phyloP scores from a whole-genome alignment of 2,797 vertebrate genomes.

The Rhinatrema bivittatum region DNA sequence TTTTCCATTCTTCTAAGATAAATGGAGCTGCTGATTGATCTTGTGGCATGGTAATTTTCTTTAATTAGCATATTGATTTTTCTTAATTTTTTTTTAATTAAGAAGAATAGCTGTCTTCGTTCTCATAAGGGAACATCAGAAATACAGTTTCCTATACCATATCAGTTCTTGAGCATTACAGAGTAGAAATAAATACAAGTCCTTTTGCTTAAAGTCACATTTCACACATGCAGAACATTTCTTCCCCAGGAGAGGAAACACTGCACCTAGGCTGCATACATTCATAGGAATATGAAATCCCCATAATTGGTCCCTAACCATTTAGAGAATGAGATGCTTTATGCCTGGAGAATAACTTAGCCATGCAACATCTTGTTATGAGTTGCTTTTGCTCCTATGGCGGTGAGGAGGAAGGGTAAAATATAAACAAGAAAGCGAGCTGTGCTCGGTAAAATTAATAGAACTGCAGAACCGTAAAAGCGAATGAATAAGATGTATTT shows the following conservation, averaged over 20 bases:
- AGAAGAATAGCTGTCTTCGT: conserved; percentile 10
- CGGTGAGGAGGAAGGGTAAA: not conserved
- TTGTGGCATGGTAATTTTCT: conserved; percentile 11
- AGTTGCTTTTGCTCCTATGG: conserved; percentile 22
- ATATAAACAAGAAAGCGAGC: conserved; percentile 24
- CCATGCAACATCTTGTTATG: conserved; percentile 22
- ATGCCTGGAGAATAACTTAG: conserved; percentile 29
- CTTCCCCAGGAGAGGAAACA: conserved; percentile 42
- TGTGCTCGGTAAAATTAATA: conserved; percentile 12
- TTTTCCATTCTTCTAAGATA: conserved; percentile 10
- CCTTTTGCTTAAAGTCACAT: no score
- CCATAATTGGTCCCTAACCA: conserved; percentile 47
- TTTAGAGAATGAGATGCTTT: conserved; percentile 33
- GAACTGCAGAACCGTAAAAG: conserved; percentile 11
- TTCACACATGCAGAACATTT: conserved; percentile 12
- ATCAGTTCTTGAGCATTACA: no score
- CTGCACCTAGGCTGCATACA: conserved; percentile 32
- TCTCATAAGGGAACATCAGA: conserved; percentile 12
- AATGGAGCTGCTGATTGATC: conserved; percentile 12
- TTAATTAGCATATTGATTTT: conserved; percentile 14
- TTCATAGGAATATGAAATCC: conserved; percentile 29
- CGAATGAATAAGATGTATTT: conserved; percentile 16
- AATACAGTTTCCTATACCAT: no score
- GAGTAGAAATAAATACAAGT: no score
- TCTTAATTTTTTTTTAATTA: conserved; percentile 25